Percentiles rank a stretch among this genome's conserved stretches.
Evolutionary conservation across 2,888 invertebrate species (phyloP).

Genomic region (Anoncus sp.): DNA sequence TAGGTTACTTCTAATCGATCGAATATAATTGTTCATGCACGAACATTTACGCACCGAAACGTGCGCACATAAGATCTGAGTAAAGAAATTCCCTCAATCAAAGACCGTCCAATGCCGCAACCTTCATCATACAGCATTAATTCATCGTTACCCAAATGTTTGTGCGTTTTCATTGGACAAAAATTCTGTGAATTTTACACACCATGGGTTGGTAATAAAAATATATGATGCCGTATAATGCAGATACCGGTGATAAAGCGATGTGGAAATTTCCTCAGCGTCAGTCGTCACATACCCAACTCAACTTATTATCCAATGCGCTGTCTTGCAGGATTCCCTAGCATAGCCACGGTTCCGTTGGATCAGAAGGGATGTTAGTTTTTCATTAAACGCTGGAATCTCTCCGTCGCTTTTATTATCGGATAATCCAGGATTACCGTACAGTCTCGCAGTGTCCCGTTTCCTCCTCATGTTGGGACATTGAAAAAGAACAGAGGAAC

Average conservation of each 20-base stretch:
- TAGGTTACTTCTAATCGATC: too few relatives aligned
- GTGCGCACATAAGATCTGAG: too few relatives aligned
- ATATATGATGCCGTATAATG: background rate
- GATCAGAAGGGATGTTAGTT: constrained; percentile 57
- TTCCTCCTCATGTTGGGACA: constrained; percentile 7
- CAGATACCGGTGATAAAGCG: background rate
- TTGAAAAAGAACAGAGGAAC: constrained; percentile 22
- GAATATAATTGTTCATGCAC: too few relatives aligned
- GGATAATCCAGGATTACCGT: constrained; percentile 57
- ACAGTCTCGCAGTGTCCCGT: background rate
- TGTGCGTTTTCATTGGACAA: too few relatives aligned
- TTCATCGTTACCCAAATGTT: too few relatives aligned
- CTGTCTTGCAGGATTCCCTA: constrained; percentile 20
- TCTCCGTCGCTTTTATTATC: constrained; percentile 51
- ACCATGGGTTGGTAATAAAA: background rate
- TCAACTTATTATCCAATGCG: background rate
- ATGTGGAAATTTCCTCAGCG: constrained; percentile 18
- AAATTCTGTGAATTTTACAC: background rate
- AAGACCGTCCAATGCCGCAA: too few relatives aligned
- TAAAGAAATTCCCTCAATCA: too few relatives aligned
- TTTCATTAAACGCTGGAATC: constrained; percentile 55
- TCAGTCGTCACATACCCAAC: background rate
- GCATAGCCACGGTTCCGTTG: background rate
- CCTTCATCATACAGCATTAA: too few relatives aligned
- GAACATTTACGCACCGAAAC: too few relatives aligned